Base-by-base conservation (phyloP, 2,113 vertebrate genomes). In the Phaethon lepturus region DNA sequence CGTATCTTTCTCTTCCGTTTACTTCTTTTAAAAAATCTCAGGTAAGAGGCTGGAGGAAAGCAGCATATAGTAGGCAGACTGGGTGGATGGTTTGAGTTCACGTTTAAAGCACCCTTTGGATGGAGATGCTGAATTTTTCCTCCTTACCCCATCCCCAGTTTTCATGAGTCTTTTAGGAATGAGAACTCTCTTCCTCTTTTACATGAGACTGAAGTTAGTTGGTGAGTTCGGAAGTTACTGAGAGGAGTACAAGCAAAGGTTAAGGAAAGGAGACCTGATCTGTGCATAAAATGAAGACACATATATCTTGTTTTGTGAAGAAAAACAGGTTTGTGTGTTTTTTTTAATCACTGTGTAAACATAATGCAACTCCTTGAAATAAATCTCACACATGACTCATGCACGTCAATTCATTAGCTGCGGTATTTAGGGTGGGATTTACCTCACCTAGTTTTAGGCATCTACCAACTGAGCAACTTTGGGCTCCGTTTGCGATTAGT, bases 371-470 rank as follows among this genome's bases (percentile, higher is more conserved):
- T 79, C 82, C 47, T 72, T 66, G 84, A 84, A 95, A 86, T 93
- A 91, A 95, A 89, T 96, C 83, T 94, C 8, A 0, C 33, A 1
- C 50, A 7, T 90, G 93, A 93, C 93, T 93, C 79, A 13, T 16
- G 63, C 87, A 44, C 10, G 8, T 82, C 91, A 82, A 0, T 78
- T 66, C 26, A 42, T 78, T 53, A 82, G 93, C 95, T 75, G 66
- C 67, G 88, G 81, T 68, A 90, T 90, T 95, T 60, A 64, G 93
- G 93, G 73, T 96, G 93, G 86, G 88, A 86, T 96, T 96, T 92
- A 76, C 89, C 79, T 95, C 67, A n/a, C 79, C 79, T 90, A 17
- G 66, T 47, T 90, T 42, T 55, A 88, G 78, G 71, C 67, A 58
- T 56, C 83, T 93, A 6, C 67, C 45, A 47, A 9, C 59, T 14